Evolutionary conservation across 1,140 invertebrate species (phyloP), one percentile per base, ranked within the genome.

Genomic region (Calosoma granatense): DNA sequence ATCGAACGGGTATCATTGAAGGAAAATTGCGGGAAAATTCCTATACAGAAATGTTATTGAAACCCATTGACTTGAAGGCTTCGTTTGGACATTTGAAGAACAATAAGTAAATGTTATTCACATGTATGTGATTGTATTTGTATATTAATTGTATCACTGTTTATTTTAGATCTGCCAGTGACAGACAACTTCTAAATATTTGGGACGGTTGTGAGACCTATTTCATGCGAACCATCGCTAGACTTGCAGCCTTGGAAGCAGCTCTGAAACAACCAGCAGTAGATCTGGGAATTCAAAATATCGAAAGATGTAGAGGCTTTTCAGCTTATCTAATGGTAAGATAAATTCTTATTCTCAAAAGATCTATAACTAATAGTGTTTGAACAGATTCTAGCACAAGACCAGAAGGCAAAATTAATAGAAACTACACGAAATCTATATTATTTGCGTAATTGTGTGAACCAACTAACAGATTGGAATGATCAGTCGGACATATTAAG

Each of bases 221-320:
- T 70, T 90, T 86, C 65, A 82, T 85, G 56, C 80, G 81, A 62
- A 86, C 83, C 51, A 74, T 91, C 9, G 80, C 85, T 17, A 76
- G 86, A 51, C 73, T 85, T 54, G 78, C 84, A 41, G 74, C 84
- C 1, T 74, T 96, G 4, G 78, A 82, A 17, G 76, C 73, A 51
- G 75, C 82, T 15, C 67, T 89, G 63, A 77, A 77, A 20, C 69
- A 76, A 1, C 86, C 87, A 0, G 81, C 87, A 23, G 81, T 85
- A 61, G 91, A 96, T 65, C 70, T 97, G 22, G 88, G 88, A 9
- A 71, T 84, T 0, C 83, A 82, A 36, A 88, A 90, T 61, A 82
- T 92, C 51, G 88, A 94, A 56, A 78, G 92, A 54, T 88, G 90
- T 61, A 84, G 84, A 73, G 94, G 94, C 41, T 93, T 87, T 67